Evolutionary conservation across 2,888 invertebrate genomes (phyloP), one percentile per base, ranked within the genome.

Genomic region (Junonia oenone): DNA sequence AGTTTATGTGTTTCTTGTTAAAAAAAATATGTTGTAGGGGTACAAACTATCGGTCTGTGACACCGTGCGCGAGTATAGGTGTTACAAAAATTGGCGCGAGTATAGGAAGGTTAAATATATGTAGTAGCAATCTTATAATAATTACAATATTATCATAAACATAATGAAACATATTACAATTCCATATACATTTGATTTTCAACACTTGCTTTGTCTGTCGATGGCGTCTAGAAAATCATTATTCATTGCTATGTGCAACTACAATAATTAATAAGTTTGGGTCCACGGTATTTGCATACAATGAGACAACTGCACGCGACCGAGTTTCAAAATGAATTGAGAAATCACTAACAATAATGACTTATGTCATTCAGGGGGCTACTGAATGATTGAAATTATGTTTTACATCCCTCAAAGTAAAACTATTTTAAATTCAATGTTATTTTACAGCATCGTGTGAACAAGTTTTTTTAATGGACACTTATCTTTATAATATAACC

Each of bases 191-290:
- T 54, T 51, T 48, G 13, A 52, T 58, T 61, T 54, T 52, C 58
- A 58, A 59, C 61, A 58, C 59, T 61, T 54, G 59, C 56, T 45
- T 58, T 56, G 59, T 61, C 55, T 51, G 57, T 51, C 27, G 31
- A 51, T 55, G 56, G 58, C 55, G 57, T 59, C 50, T 56, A 48
- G 50, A 47, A 56, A 54, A 62, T 86, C 77, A 78, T 72, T 77
- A 87, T 86, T 86, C 84, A 76, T 69, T 67, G 68, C 68, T 59
- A 72, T 70, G 67, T 77, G 72, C 73, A 71, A 65, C 71, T 75
- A 81, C 81, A 84, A 86, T 88, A 86, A 89, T 89, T 88, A 87
- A 86, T 88, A 87, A 88, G 83, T 85, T 87, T 81, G 78, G 83
- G 78, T 78, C 73, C 78, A 69, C 68, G 73, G 69, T 67, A 88